Percentiles rank a stretch among this genome's conserved stretches.
phyloP scores from a whole-genome alignment of 1,140 invertebrate genomes.

The Drosophila bipectinata region DNA sequence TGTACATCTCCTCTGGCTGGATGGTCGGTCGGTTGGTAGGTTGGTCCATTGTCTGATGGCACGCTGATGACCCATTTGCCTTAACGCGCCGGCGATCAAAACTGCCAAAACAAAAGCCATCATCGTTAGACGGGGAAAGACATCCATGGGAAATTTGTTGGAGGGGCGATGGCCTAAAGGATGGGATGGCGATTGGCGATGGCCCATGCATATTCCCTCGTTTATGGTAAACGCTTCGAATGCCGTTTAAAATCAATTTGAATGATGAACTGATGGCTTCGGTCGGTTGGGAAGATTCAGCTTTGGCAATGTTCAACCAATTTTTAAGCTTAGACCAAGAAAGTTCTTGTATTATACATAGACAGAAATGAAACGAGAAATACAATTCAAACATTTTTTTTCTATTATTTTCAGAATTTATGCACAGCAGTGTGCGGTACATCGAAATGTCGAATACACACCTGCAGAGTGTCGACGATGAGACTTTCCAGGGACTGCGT shows the following conservation, averaged over 20 bases:
- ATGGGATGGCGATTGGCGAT: neutral
- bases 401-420: slow-evolving; percentile 78
- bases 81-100: slow-evolving; percentile 77
- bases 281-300: slow-evolving; percentile 1
- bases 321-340: neutral
- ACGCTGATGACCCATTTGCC: slow-evolving; percentile 77
- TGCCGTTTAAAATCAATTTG: slow-evolving; percentile 81
- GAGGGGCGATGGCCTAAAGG: neutral
- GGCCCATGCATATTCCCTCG: slow-evolving; percentile 33
- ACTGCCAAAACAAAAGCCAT: slow-evolving; percentile 80
- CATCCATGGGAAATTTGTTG: slow-evolving; percentile 6
- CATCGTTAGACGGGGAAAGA: slow-evolving; percentile 62
- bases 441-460: slow-evolving; percentile 85
- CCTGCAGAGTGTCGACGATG: slow-evolving; percentile 84
- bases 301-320: slow-evolving; percentile 18
- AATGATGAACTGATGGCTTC: slow-evolving; percentile 70
- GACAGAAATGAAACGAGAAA: neutral
- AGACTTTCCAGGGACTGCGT: slow-evolving; percentile 84
- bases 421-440: slow-evolving; percentile 84
- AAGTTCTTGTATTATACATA: neutral
- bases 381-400: neutral
- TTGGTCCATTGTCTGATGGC: slow-evolving; percentile 56
- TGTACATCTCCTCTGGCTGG: neutral
- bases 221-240: slow-evolving; percentile 75
- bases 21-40: slow-evolving; percentile 5